These are phyloP conservation scores for Tachuris rubrigastra DNA, from an alignment of 2,113 vertebrate species.

Conservation along the genomic window DNA sequence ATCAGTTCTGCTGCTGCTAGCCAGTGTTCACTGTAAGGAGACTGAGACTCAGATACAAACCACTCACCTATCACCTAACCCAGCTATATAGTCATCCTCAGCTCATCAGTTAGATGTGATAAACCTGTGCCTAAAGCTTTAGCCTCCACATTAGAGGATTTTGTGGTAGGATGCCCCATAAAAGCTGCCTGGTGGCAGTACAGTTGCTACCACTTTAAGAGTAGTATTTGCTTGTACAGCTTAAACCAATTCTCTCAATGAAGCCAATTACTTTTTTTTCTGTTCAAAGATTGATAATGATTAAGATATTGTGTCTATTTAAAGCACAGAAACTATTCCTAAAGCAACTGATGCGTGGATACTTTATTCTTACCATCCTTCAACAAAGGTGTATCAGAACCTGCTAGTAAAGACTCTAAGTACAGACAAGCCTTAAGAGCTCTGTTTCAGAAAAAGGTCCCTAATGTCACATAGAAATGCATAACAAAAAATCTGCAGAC, in stretches of 20 bases:
- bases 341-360: not conserved
- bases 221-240: not conserved
- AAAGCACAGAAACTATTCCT: not conserved
- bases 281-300: not conserved
- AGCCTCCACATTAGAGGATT: not conserved
- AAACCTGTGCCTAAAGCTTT: conserved; percentile 28
- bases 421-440: not conserved
- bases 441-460: not conserved
- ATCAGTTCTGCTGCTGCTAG: not conserved
- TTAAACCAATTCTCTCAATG: conserved; percentile 17
- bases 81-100: not conserved
- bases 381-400: not conserved
- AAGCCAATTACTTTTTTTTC: not conserved
- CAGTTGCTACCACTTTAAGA: conserved; percentile 1
- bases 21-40: rapidly evolving
- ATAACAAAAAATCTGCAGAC: not conserved
- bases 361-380: not conserved
- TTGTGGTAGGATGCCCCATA: not conserved
- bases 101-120: not conserved
- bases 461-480: not conserved
- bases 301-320: not conserved
- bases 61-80: not conserved
- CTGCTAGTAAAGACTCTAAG: not conserved
- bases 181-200: not conserved
- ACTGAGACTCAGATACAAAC: not conserved